Evolutionary conservation across 1,140 invertebrate genomes (phyloP), one percentile per base, ranked within the genome.

Genomic region (Marisa cornuarietis): DNA sequence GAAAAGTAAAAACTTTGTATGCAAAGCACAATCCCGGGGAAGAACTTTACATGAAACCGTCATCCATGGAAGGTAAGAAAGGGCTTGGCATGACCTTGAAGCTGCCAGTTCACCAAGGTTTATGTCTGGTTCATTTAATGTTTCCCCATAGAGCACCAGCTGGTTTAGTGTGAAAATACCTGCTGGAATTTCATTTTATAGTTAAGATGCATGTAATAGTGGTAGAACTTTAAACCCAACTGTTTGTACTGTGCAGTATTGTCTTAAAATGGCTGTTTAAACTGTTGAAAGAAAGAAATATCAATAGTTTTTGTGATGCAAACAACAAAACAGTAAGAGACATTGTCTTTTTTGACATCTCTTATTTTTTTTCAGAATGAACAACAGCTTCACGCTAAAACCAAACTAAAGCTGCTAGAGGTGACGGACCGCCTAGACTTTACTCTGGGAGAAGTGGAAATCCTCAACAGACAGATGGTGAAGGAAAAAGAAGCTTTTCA

Each of bases 401-500:
- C 85, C 58, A 81, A 81, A 72, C 71, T 69, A 63, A 52, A 80
- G 42, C 76, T 87, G 54, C 80, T 78, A 71, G 86, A 87, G 63
- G 82, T 86, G 22, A 81, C 79, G 26, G 86, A 87, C 72, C 84
- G 82, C 69, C 71, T 87, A 54, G 86, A 85, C 63, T 85, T 85
- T 79, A 83, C 83, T 22, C 74, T 83, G 31, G 83, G 83, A 42
- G 82, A 87, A 76, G 78, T 86, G 26, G 84, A 87, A 68, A 78
- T 87, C 31, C 73, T 87, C 31, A 85, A 75, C 26, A 86, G 83
- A 72, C 86, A 87, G 76, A 74, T 87, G 52, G 80, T 79, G 42
- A 85, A 83, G 63, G 86, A 87, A 62, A 87, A 85, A 65, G 80
- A 78, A 22, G 78, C 84, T 52, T 87, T 85, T 73, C 75, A 87